Conservation (phyloP, 2,113 vertebrate species). For the Bufo bufo region DNA sequence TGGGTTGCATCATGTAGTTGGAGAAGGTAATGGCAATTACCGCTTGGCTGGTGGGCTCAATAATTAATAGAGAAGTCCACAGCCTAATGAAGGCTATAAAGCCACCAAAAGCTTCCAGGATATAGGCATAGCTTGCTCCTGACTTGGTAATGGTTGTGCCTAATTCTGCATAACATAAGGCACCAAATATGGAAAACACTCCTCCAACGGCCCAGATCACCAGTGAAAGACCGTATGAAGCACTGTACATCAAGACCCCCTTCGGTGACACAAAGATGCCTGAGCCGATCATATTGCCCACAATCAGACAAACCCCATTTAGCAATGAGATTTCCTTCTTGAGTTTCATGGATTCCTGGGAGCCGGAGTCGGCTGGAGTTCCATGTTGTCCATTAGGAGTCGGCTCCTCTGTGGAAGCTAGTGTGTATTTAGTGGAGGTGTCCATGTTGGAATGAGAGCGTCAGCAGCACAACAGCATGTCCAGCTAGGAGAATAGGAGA, state of each 20-base stretch:
- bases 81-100: constrained; percentile 87
- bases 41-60: constrained; percentile 91
- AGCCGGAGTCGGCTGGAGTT: background rate
- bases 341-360: constrained; percentile 73
- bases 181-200: constrained; percentile 87
- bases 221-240: constrained; percentile 86
- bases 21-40: constrained; percentile 92
- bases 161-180: constrained; percentile 90
- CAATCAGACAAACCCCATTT: constrained; percentile 88
- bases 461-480: constrained; percentile 57
- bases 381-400: constrained; percentile 17
- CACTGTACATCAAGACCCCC: constrained; percentile 87
- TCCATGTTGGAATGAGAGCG: constrained; percentile 69
- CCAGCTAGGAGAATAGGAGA: constrained; percentile 31
- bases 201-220: constrained; percentile 87
- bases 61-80: constrained; percentile 91
- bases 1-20: constrained; percentile 90
- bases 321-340: constrained; percentile 91
- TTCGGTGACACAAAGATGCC: constrained; percentile 94
- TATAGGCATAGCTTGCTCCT: constrained; percentile 91
- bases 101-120: constrained; percentile 87
- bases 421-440: constrained; percentile 64
- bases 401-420: constrained; percentile 62
- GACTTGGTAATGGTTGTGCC: constrained; percentile 94
- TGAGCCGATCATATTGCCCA: constrained; percentile 94